Conservation (phyloP, 2,888 invertebrate species). For the Eucriotettix oculatus region DNA sequence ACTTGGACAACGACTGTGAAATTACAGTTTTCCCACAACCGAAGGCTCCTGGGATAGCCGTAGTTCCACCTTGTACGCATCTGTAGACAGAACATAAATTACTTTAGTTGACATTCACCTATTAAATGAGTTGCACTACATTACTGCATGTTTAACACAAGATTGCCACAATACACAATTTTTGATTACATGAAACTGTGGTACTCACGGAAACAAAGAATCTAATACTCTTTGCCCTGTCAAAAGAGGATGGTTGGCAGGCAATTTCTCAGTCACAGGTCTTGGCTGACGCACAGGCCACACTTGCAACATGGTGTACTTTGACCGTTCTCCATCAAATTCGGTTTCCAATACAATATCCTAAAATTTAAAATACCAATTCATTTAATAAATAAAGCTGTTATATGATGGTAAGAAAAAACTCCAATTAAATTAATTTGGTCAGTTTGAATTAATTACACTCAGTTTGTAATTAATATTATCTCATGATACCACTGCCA, state of each 20-base stretch:
- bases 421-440: not conserved
- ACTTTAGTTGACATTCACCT: not conserved
- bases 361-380: conserved; percentile 26
- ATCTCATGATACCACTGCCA: too few species aligned
- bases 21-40: conserved; percentile 99
- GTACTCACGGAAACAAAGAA: conserved; percentile 85
- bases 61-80: conserved; percentile 96
- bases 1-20: conserved; percentile 97
- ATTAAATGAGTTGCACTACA: not conserved
- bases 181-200: conserved; percentile 7
- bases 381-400: too few species aligned
- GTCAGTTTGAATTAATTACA: not conserved
- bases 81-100: conserved; percentile 20
- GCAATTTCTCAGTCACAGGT: conserved; percentile 92
- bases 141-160: not conserved
- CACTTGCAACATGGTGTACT: conserved; percentile 94
- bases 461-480: too few species aligned
- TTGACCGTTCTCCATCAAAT: conserved; percentile 87
- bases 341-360: conserved; percentile 96
- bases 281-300: conserved; percentile 99
- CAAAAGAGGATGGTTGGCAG: conserved; percentile 93
- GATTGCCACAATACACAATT: not conserved
- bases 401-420: not conserved
- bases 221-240: conserved; percentile 97
- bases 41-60: conserved; percentile 98